These are phyloP conservation scores for Lucilia cuprina DNA, from an alignment of 1,140 invertebrate genomes.

Conservation along the genomic window DNA sequence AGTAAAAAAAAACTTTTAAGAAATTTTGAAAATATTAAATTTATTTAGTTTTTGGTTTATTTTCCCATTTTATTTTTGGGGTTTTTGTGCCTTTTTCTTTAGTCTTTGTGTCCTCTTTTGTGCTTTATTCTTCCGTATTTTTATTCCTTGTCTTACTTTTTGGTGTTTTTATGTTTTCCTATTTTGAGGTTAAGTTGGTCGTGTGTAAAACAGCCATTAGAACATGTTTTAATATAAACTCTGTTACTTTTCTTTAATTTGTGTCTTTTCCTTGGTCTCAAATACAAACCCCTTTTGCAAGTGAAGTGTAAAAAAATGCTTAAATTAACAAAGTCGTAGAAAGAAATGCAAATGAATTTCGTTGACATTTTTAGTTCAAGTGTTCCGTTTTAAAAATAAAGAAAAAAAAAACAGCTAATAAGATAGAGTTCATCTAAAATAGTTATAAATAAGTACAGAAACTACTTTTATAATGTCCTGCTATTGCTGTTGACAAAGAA, in stretches of 20 bases:
- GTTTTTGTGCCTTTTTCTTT: not conserved
- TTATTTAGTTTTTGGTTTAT: not conserved
- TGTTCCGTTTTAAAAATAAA: slow-evolving; percentile 15
- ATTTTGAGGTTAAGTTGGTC: slow-evolving; percentile 31
- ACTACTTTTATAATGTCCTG: not conserved
- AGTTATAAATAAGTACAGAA: not conserved
- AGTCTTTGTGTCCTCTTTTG: not conserved
- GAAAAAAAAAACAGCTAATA: not conserved
- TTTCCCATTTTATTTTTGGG: not conserved
- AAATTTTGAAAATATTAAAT: not conserved
- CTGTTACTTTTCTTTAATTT: not conserved
- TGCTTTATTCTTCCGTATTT: not conserved
- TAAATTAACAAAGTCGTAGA: slow-evolving; percentile 5
- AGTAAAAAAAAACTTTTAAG: not conserved
- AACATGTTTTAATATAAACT: slow-evolving; percentile 25
- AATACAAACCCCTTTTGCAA: slow-evolving; percentile 24
- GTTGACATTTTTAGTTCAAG: slow-evolving; percentile 18
- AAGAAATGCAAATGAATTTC: slow-evolving; percentile 5
- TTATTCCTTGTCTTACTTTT: not conserved
- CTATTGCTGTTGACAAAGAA: not conserved
- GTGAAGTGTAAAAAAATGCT: slow-evolving; percentile 18
- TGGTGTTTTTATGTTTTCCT: not conserved
- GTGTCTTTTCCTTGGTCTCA: not conserved
- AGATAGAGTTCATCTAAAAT: not conserved
- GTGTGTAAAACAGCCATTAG: slow-evolving; percentile 13